phyloP scores from a whole-genome alignment of 2,113 vertebrate species.

The Rousettus leschenaultii region DNA sequence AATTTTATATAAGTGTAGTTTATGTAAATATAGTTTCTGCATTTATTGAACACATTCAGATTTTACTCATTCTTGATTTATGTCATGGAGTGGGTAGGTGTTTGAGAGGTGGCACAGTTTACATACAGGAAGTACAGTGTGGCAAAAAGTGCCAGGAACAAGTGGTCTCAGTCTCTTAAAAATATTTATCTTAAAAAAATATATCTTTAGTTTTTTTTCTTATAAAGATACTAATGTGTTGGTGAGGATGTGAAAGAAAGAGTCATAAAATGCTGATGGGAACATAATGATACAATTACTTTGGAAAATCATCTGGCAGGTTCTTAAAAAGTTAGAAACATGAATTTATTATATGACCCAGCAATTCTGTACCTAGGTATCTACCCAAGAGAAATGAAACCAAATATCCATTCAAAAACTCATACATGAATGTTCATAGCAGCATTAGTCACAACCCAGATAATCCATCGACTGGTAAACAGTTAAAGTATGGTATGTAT shows the following conservation, averaged over 20 bases:
- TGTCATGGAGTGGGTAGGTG: not conserved
- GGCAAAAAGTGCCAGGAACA: conserved; percentile 3
- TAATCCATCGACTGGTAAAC: not conserved
- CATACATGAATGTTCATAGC: not conserved
- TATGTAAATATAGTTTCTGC: not conserved
- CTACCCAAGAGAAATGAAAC: conserved; percentile 11
- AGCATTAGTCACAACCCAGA: not conserved
- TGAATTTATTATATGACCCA: not conserved
- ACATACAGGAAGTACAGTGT: not conserved
- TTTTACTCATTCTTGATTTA: conserved; percentile 34
- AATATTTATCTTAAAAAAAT: not conserved
- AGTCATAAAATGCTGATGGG: not conserved
- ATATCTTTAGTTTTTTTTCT: not conserved
- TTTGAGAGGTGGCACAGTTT: not conserved
- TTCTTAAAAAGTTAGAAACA: conserved; percentile 1
- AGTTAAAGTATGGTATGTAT: not conserved
- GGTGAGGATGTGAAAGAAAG: not conserved
- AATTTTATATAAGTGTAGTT: conserved; percentile 6
- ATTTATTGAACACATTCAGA: not conserved
- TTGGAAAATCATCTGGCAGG: not conserved
- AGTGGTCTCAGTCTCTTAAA: conserved; percentile 14
- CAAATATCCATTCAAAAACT: not conserved
- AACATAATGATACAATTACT: not conserved
- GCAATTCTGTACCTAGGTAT: not conserved
- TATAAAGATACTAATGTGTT: conserved; percentile 22